Conservation (phyloP, 2,888 invertebrate genomes). For the Plagodis dolabraria region DNA sequence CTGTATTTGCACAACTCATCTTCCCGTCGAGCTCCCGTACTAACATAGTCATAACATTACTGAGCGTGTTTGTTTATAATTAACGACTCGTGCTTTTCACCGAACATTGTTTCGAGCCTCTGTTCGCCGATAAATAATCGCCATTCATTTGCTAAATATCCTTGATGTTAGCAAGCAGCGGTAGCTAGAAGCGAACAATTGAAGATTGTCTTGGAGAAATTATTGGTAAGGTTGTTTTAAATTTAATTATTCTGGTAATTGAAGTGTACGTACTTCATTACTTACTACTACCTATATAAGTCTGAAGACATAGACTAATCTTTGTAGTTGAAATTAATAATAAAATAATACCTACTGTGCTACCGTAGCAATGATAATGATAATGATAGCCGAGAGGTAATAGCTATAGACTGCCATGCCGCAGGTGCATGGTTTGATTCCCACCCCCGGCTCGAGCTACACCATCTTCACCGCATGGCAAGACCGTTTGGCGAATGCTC, state of each 20-base stretch:
- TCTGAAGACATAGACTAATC: too few species aligned
- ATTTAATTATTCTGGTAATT: neutral
- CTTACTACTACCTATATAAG: too few species aligned
- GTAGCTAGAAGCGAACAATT: constrained; percentile 35
- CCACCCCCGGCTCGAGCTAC: too few species aligned
- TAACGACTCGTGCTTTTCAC: constrained; percentile 73
- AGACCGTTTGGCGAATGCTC: too few species aligned
- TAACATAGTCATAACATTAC: constrained; percentile 52
- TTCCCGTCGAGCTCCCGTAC: constrained; percentile 41
- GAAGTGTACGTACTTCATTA: neutral
- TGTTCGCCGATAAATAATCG: constrained; percentile 64
- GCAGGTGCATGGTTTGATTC: too few species aligned
- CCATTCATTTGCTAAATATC: constrained; percentile 68
- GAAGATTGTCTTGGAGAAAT: constrained; percentile 28
- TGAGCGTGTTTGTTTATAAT: constrained; percentile 75
- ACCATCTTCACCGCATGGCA: too few species aligned
- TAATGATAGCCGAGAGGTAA: too few species aligned
- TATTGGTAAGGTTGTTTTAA: neutral
- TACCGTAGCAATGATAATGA: too few species aligned
- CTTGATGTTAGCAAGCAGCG: constrained; percentile 36
- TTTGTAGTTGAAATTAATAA: too few species aligned
- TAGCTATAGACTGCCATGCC: too few species aligned
- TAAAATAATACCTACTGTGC: too few species aligned
- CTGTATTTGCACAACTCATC: constrained; percentile 7
- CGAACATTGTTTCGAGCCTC: constrained; percentile 70